Conservation (phyloP, 1,140 invertebrate genomes). For the Tachypleus tridentatus region DNA sequence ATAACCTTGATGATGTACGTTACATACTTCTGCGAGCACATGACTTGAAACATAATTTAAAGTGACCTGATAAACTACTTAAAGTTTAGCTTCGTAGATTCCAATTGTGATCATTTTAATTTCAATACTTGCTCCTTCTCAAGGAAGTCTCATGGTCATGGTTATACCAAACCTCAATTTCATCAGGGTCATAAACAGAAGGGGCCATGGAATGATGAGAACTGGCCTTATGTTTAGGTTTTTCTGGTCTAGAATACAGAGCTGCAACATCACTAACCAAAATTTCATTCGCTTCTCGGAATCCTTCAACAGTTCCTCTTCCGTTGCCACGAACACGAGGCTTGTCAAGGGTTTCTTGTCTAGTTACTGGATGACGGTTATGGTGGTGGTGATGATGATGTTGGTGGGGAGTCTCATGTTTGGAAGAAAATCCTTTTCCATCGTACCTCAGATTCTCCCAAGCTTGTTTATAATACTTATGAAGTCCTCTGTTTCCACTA, state of each 20-base stretch:
- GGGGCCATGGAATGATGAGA: too few species aligned
- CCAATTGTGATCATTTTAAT: too few species aligned
- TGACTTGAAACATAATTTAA: too few species aligned
- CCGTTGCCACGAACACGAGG: slow-evolving; percentile 34
- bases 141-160: too few species aligned
- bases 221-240: slow-evolving; percentile 25
- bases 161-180: too few species aligned
- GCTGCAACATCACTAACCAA: slow-evolving; percentile 57
- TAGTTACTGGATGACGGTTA: slow-evolving; percentile 31
- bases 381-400: background rate
- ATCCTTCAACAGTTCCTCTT: slow-evolving; percentile 41
- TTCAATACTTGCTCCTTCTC: too few species aligned
- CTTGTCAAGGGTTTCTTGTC: slow-evolving; percentile 57
- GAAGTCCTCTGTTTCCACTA: slow-evolving; percentile 63
- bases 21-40: too few species aligned
- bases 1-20: too few species aligned
- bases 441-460: slow-evolving; percentile 62
- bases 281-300: slow-evolving; percentile 65
- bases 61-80: too few species aligned
- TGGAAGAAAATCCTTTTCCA: slow-evolving; percentile 4
- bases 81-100: too few species aligned
- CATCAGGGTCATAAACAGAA: too few species aligned
- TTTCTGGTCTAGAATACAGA: slow-evolving; percentile 46
- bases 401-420: slow-evolving; percentile 1
- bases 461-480: slow-evolving; percentile 73